Conservation (phyloP, 2,797 vertebrate species). For the Pogoniulus pusillus region DNA sequence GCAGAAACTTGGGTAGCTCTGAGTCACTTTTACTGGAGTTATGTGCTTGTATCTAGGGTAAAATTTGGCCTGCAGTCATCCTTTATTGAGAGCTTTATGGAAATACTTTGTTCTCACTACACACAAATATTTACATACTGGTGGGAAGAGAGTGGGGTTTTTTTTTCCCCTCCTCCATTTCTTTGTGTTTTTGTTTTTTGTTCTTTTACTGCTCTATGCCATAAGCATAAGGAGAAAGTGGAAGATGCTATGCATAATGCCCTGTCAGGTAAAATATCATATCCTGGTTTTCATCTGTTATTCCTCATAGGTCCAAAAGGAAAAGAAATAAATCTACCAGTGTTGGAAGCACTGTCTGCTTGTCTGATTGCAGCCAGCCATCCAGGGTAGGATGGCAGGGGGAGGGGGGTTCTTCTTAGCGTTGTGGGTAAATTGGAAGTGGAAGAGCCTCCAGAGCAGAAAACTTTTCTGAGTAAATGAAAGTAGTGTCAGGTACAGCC, state of each 20-base stretch:
- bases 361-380: background rate
- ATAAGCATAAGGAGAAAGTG: background rate
- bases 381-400: background rate
- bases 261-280: background rate
- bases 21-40: conserved; percentile 19
- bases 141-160: background rate
- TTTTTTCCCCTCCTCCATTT: background rate
- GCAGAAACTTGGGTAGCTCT: background rate
- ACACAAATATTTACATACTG: conserved; percentile 41
- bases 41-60: background rate
- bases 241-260: background rate
- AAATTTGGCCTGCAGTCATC: conserved; percentile 11
- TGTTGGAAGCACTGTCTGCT: background rate
- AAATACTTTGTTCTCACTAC: background rate
- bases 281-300: background rate
- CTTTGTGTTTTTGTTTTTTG: background rate
- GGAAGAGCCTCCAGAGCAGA: background rate
- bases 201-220: background rate
- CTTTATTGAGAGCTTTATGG: conserved; percentile 32
- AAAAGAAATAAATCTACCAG: background rate
- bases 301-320: background rate
- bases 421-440: background rate
- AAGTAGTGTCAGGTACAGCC: background rate
- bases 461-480: background rate
- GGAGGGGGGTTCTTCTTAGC: background rate